Conservation (phyloP, 2,113 vertebrate genomes). For the Chelonoidis abingdonii region DNA sequence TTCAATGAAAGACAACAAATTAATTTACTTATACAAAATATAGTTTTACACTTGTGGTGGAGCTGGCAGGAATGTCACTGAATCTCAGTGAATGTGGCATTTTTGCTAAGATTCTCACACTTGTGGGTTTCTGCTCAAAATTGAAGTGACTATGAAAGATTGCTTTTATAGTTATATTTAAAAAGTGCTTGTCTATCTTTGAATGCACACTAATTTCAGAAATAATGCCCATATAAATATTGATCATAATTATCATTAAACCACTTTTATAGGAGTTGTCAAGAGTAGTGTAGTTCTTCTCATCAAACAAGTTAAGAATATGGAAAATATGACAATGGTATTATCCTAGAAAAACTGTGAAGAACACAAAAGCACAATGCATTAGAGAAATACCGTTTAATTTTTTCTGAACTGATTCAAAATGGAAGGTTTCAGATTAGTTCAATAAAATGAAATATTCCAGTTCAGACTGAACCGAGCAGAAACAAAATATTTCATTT, state of each 20-base stretch:
- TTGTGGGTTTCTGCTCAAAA: conserved; percentile 6
- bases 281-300: not conserved
- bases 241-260: not conserved
- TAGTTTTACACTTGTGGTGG: not conserved
- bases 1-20: not conserved
- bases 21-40: not conserved
- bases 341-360: not conserved
- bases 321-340: conserved; percentile 26
- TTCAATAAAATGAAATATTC: not conserved
- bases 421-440: not conserved
- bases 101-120: not conserved
- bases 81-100: accelerated
- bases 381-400: not conserved
- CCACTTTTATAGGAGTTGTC: not conserved
- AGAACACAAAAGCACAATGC: not conserved
- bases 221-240: not conserved
- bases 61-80: not conserved
- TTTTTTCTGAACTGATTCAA: not conserved
- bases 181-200: not conserved
- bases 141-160: not conserved
- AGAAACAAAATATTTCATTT: not conserved
- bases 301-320: not conserved
- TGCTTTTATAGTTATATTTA: not conserved
- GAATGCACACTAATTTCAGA: not conserved
- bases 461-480: not conserved